These are phyloP conservation scores for Salvator merianae DNA, from an alignment of 2,113 vertebrate species.

Conservation along the genomic window DNA sequence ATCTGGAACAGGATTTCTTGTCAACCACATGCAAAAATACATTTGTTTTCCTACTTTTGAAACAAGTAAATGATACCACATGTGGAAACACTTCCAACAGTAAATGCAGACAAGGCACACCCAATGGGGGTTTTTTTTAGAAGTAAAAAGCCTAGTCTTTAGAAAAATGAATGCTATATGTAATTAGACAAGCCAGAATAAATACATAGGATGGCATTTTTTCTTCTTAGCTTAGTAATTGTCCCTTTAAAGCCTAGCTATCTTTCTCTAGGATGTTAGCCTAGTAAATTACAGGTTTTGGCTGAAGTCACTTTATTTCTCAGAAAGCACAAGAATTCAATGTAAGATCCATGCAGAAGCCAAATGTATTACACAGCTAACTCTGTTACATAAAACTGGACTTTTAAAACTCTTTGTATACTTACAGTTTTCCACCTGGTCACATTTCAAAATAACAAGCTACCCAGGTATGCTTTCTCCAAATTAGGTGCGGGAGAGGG, in stretches of 20 bases:
- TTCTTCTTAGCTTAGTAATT: conserved; percentile 43
- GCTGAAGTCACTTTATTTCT: conserved; percentile 29
- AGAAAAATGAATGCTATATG: conserved; percentile 33
- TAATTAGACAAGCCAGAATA: conserved; percentile 48
- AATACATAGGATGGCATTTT: conserved; percentile 22
- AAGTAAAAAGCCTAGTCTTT: conserved; percentile 17
- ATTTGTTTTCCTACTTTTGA: not conserved
- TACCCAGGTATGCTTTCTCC: not conserved
- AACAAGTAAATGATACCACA: conserved; percentile 28
- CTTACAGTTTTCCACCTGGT: not conserved
- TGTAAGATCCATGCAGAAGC: not conserved
- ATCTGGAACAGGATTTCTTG: not conserved
- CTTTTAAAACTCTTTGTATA: not conserved
- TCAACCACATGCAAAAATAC: not conserved
- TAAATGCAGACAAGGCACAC: conserved; percentile 24
- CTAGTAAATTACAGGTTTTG: conserved; percentile 60
- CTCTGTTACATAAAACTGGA: not conserved
- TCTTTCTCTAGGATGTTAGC: conserved; percentile 50
- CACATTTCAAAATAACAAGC: not conserved
- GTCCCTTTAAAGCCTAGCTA: conserved; percentile 44
- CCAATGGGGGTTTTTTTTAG: not conserved
- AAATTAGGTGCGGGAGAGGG: not conserved
- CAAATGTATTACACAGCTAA: fast-evolving
- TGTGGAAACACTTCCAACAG: conserved; percentile 41
- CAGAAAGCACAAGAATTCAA: not conserved